These are phyloP conservation scores for Sebastes steindachneri DNA, from an alignment of 2,797 vertebrate species.

Conservation along the genomic window DNA sequence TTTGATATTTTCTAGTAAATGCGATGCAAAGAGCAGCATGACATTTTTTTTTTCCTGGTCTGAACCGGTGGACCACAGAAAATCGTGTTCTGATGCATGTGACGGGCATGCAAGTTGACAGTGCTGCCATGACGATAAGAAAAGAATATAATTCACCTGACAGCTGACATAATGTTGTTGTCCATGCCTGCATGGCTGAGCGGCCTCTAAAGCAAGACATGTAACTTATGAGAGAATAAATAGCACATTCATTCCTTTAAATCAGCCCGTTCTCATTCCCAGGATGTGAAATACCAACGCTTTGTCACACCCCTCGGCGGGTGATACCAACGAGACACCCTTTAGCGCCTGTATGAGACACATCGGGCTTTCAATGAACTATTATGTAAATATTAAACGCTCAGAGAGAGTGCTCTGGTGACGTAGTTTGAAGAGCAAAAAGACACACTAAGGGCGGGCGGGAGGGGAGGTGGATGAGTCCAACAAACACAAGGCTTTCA, in stretches of 20 bases:
- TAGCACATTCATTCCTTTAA: background rate
- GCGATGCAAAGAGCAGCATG: constrained; percentile 27
- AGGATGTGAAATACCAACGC: no score
- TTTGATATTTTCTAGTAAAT: constrained; percentile 38
- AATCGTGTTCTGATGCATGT: constrained; percentile 7
- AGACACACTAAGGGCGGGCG: accelerated
- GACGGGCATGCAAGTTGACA: constrained; percentile 15
- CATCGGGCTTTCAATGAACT: no score
- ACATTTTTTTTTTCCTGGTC: background rate
- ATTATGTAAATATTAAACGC: no score
- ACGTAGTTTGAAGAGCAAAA: no score
- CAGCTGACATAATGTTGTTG: constrained; percentile 20
- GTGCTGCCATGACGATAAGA: background rate
- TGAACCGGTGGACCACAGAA: constrained; percentile 1
- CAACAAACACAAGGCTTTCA: no score
- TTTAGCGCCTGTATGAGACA: no score
- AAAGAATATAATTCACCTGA: constrained; percentile 16
- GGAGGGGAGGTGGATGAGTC: no score
- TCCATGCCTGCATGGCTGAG: background rate
- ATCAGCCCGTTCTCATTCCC: no score
- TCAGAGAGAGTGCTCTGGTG: no score
- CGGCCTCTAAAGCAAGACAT: background rate
- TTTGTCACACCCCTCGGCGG: no score
- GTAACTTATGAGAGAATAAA: background rate
- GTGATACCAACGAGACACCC: no score